These are phyloP conservation scores for Phalacrocorax aristotelis DNA, from an alignment of 2,113 vertebrate species.

Conservation along the genomic window DNA sequence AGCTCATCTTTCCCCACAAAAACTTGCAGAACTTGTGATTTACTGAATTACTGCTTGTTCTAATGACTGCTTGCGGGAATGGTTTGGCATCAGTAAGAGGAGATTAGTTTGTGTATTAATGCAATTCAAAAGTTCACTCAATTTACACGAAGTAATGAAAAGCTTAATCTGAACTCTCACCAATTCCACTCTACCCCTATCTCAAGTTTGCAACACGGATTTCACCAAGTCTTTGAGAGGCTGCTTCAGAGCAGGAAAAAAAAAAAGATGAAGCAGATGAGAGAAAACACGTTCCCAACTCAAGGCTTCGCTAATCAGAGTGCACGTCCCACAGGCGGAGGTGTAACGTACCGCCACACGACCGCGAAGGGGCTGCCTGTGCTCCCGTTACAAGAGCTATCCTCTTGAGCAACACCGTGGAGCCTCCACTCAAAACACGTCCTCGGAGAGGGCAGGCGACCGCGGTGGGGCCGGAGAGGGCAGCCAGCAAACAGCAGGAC, in stretches of 20 bases:
- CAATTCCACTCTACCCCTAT: neutral
- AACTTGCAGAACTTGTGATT: neutral
- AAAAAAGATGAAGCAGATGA: neutral
- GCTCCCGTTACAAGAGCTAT: rapidly evolving
- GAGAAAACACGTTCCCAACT: neutral
- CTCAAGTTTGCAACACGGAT: neutral
- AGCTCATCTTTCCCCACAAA: slow-evolving; percentile 26
- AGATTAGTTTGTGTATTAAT: neutral
- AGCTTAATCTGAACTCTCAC: neutral
- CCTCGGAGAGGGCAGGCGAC: neutral
- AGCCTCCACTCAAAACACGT: neutral
- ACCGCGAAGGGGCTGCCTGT: neutral
- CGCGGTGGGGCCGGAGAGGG: rapidly evolving
- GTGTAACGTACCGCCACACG: rapidly evolving
- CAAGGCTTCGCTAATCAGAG: neutral
- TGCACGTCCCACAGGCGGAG: rapidly evolving
- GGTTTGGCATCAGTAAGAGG: neutral
- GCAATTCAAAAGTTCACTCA: neutral
- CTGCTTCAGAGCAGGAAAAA: neutral
- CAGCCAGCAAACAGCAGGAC: neutral
- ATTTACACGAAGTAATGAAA: slow-evolving; percentile 28
- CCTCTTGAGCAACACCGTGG: rapidly evolving
- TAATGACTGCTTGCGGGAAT: neutral
- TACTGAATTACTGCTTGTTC: neutral
- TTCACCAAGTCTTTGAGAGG: neutral